Conservation (phyloP, 1,140 invertebrate species). For the Drosophila neocordata region DNA sequence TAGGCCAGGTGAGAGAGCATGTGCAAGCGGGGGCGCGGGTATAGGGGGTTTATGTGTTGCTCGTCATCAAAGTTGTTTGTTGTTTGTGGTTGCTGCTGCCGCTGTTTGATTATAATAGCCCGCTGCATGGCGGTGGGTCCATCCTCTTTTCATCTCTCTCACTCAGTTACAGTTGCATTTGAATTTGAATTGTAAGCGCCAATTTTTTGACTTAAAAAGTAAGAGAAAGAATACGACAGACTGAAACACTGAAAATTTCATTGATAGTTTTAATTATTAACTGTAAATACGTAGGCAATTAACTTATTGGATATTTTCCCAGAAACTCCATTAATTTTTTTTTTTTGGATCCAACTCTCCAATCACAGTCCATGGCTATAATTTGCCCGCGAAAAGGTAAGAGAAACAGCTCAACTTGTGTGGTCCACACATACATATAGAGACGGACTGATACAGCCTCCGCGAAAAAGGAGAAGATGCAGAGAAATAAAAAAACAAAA, state of each 20-base stretch:
- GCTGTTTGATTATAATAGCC: constrained; percentile 73
- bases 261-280: background rate
- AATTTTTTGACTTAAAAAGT: constrained; percentile 54
- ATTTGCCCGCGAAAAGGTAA: constrained; percentile 39
- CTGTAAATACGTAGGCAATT: background rate
- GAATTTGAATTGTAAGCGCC: constrained; percentile 63
- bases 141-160: constrained; percentile 6
- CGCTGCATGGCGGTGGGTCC: constrained; percentile 65
- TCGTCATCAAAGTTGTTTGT: constrained; percentile 53
- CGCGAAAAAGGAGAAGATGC: constrained; percentile 15
- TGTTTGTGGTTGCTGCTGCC: constrained; percentile 44
- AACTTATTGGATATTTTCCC: background rate
- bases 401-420: constrained; percentile 37
- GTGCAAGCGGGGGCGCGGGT: constrained; percentile 18
- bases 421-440: constrained; percentile 38
- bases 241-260: background rate
- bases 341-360: background rate
- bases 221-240: background rate
- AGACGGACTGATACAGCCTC: constrained; percentile 1
- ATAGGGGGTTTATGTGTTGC: constrained; percentile 28
- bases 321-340: background rate
- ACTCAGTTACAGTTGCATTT: constrained; percentile 60
- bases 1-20: constrained; percentile 61
- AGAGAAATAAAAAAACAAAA: constrained; percentile 34
- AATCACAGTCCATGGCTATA: constrained; percentile 13